Conservation (phyloP, 37 sponge, comb jelly and placozoan species). For the Tethya wilhelma region DNA sequence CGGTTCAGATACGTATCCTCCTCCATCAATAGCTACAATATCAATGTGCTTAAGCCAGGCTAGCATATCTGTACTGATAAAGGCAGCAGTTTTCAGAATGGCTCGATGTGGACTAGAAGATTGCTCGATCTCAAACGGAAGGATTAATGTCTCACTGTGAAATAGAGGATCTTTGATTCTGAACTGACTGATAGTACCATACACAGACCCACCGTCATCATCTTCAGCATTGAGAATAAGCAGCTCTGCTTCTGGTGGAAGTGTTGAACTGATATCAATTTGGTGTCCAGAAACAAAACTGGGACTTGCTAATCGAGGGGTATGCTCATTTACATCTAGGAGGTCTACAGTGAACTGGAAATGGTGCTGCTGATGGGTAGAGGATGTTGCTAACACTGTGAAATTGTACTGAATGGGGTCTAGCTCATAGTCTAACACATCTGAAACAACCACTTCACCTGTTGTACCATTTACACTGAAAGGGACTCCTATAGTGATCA, state of each 20-base stretch:
- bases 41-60: background rate
- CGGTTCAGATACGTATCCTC: slow-evolving; percentile 4
- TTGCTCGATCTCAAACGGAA: background rate
- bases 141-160: background rate
- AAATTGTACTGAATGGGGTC: slow-evolving; percentile 14
- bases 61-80: background rate
- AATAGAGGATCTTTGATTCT: background rate
- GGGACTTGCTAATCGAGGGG: slow-evolving; percentile 27
- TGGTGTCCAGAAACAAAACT: background rate
- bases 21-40: slow-evolving; percentile 31
- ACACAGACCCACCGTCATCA: slow-evolving; percentile 27
- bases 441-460: slow-evolving; percentile 23
- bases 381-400: slow-evolving; percentile 5
- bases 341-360: slow-evolving; percentile 2
- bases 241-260: background rate
- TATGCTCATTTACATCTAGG: slow-evolving; percentile 47
- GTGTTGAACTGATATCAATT: background rate
- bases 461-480: background rate
- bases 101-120: background rate
- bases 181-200: slow-evolving; percentile 29
- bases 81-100: background rate
- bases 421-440: slow-evolving; percentile 17
- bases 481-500: slow-evolving; percentile 7
- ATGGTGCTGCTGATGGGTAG: background rate
- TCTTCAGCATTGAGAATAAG: slow-evolving; percentile 34